Percentiles rank a stretch among this genome's conserved stretches.
These are phyloP conservation scores for Drosophila peninsularis DNA, from an alignment of 2,888 invertebrate species.

Conservation along the genomic window DNA sequence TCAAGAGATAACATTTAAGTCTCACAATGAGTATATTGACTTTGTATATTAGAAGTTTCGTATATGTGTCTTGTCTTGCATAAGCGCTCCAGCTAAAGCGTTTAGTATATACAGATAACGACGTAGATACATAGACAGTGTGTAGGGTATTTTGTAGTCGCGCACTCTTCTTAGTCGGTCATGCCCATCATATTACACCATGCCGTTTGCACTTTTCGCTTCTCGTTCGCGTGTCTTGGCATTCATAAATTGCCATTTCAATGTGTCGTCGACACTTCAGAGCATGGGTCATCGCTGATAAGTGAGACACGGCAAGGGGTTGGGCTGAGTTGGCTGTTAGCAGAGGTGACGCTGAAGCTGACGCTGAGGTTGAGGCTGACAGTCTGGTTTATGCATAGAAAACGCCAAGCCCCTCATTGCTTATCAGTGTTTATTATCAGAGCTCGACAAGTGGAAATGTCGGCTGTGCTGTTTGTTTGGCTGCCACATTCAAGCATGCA, in stretches of 20 bases:
- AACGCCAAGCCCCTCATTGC: constrained; percentile 25
- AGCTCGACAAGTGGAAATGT: constrained; percentile 49
- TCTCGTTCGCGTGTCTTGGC: constrained; percentile 23
- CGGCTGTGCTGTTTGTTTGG: constrained; percentile 54
- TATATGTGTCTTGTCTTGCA: not conserved
- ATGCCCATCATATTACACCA: not conserved
- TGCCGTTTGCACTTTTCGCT: not conserved
- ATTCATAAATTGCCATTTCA: constrained; percentile 39
- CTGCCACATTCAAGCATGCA: constrained; percentile 7
- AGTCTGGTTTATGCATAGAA: constrained; percentile 38
- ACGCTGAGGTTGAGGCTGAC: not conserved
- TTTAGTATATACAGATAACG: not conserved
- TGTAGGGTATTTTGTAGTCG: not conserved
- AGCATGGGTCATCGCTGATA: constrained; percentile 73
- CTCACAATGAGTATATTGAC: not conserved
- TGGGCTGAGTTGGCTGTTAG: constrained; percentile 3
- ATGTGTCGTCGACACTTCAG: constrained; percentile 39
- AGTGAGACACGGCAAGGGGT: constrained; percentile 7
- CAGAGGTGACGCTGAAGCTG: constrained; percentile 17
- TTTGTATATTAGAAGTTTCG: not conserved
- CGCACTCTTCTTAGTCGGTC: no score
- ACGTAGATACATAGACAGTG: not conserved
- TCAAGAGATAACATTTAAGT: constrained; percentile 1
- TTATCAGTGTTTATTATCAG: constrained; percentile 70
- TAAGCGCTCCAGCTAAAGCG: not conserved